phyloP scores from a whole-genome alignment of 2,113 vertebrate genomes.

The Apaloderma vittatum region DNA sequence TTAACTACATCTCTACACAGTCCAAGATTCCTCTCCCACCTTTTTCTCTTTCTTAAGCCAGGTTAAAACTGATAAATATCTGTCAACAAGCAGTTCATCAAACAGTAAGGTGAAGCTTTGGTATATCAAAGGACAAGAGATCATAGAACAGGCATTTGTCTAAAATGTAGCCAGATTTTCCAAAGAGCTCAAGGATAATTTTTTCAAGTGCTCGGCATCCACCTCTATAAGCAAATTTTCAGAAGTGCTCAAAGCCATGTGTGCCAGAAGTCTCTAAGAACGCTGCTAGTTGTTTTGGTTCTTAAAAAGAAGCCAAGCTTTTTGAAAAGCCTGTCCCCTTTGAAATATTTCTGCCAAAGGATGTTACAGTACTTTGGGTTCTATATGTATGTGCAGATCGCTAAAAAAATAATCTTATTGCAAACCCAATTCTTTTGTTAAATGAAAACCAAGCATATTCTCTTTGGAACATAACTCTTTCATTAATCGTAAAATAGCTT shows the following conservation, averaged over 20 bases:
- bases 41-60: not conserved
- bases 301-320: constrained; percentile 14
- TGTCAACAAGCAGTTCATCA: constrained; percentile 28
- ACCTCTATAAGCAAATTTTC: constrained; percentile 43
- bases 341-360: constrained; percentile 34
- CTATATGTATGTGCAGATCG: not conserved
- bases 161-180: constrained; percentile 53
- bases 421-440: not conserved
- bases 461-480: not conserved
- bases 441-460: not conserved
- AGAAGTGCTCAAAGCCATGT: constrained; percentile 21
- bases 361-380: constrained; percentile 5
- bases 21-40: not conserved
- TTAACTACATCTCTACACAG: not conserved
- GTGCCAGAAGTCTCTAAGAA: not conserved
- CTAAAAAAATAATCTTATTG: not conserved
- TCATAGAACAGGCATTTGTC: constrained; percentile 35
- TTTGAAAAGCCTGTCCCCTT: constrained; percentile 30
- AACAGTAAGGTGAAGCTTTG: constrained; percentile 17
- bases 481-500: not conserved
- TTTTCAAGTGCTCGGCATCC: not conserved
- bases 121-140: constrained; percentile 41
- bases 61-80: constrained; percentile 17
- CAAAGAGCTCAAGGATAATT: constrained; percentile 38
- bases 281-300: not conserved